Base-by-base conservation (phyloP, 2,888 invertebrate genomes). In the Thelaira solivaga region DNA sequence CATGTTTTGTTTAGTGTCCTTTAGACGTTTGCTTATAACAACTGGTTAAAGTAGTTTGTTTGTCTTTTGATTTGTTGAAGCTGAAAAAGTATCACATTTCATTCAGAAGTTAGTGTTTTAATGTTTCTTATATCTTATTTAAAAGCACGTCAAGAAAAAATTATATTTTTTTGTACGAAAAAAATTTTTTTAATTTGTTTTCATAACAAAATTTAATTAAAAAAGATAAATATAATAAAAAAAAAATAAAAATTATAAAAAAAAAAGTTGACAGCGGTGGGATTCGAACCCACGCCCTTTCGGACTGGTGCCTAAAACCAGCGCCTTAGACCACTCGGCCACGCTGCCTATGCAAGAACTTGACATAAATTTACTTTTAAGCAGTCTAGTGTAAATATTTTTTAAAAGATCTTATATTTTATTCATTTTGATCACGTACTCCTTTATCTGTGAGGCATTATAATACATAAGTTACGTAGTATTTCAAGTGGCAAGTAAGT, bases 251-350 rank as follows among this genome's bases (percentile, higher is more conserved):
- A 20, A 43, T 5, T 11, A 11, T 18, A 16, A 59, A 57, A 75
- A 81, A 83, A 83, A 67, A 36, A 5, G 55, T 7, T 89, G 89
- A 88, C 89, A 89, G 87, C 88, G 89, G 88, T 88, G 89, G 88
- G 89, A 89, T 89, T 89, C 89, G 89, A 89, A 89, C 89, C 88
- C 89, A 88, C 89, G 89, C 89, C 88, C 88, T 88, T 88, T 88
- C 89, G 89, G 89, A 89, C 89, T 89, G 89, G 89, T 89, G 89
- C 89, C 89, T 89, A 89, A 89, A 89, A 89, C 89, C 89, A 89
- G 89, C 89, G 89, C 89, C 89, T 89, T 89, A 89, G 89, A 89
- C 89, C 89, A 87, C 89, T 89, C 89, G 89, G 89, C 89, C 89
- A 89, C 89, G 88, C 89, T 88, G 89, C 89, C 89, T 80, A n/a